phyloP scores from a whole-genome alignment of 2,888 invertebrate genomes.

The Agriopis leucophaearia region DNA sequence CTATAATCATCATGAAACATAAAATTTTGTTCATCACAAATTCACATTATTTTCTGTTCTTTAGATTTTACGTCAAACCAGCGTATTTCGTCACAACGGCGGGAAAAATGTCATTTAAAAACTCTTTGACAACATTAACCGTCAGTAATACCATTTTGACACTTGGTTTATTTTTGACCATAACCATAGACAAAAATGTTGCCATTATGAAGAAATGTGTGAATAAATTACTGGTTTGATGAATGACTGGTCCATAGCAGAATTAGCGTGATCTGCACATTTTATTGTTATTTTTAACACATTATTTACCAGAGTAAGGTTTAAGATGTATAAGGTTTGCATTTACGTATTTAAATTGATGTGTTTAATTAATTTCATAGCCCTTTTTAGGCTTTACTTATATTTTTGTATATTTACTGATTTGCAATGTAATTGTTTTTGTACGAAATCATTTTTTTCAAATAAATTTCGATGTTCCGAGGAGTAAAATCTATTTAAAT shows the following conservation, averaged over 20 bases:
- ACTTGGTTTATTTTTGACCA: no score
- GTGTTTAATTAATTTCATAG: slow-evolving; percentile 38
- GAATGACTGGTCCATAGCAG: neutral
- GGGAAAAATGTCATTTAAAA: no score
- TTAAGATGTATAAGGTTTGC: slow-evolving; percentile 45
- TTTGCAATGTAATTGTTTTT: slow-evolving; percentile 17
- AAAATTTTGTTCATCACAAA: neutral
- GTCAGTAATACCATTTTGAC: no score
- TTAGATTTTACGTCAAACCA: no score
- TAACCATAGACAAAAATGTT: no score
- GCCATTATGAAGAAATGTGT: no score
- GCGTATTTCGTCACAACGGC: no score
- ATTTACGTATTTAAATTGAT: slow-evolving; percentile 50
- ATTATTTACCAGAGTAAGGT: slow-evolving; percentile 53
- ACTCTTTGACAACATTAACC: no score
- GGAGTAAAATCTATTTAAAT: slow-evolving; percentile 40
- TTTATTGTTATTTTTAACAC: slow-evolving; percentile 14
- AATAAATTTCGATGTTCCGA: slow-evolving; percentile 23
- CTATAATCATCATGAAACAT: no score
- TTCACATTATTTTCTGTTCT: neutral
- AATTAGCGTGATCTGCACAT: slow-evolving; percentile 3
- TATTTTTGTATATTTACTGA: slow-evolving; percentile 14
- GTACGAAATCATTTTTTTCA: slow-evolving; percentile 8
- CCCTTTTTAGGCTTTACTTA: slow-evolving; percentile 6
- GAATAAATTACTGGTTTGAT: no score